Base-by-base conservation (phyloP, 2,113 vertebrate species). In the Eurystomus gularis region DNA sequence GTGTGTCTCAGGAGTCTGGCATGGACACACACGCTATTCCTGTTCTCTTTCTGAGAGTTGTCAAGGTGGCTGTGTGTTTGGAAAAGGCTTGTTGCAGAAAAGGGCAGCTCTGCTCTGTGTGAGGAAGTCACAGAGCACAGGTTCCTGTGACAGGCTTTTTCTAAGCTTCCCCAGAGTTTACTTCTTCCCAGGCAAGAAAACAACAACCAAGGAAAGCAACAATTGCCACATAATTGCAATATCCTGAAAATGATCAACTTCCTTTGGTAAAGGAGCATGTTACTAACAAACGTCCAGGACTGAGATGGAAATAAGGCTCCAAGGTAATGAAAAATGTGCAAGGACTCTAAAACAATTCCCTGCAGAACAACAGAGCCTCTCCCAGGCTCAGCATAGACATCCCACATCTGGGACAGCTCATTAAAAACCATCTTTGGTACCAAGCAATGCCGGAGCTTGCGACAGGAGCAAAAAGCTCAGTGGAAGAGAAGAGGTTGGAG, bases 401-500 rank as follows among this genome's bases (percentile, higher is more conserved):
- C 24, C 76, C 72, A 39, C 31, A 19, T 17, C n/a, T 60, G 64
- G 54, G n/a, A 66, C 7, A 66, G 54, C 64, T 89, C 33, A 11
- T 9, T 44, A 25, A 10, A 76, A 75, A 49, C 14, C 48, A 66
- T 25, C 64, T 37, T 15, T 0, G 0, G 64, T 5, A 21, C 29
- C 0, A 0, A 75, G 83, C 51, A 58, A 28, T 0, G 2, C 62
- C 68, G 42, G 57, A 31, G 66, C 57, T n/a, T 0, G 0, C 79
- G 40, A 19, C 0, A 5, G 76, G 23, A 80, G 58, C 20, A 68
- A 65, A 73, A 49, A 55, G 10, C 24, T 58, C 26, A 19, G 55
- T 3, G 42, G 25, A 42, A 62, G 10, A 28, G 39, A 33, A n/a
- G 33, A 78, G 25, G 23, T n/a, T 13, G 20, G 29, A 71, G 6